Evolutionary conservation across 35 echinoderm and acorn worm genomes (phyloP), one percentile per base, ranked within the genome.

Genomic region (Nesometra sesokonis): DNA sequence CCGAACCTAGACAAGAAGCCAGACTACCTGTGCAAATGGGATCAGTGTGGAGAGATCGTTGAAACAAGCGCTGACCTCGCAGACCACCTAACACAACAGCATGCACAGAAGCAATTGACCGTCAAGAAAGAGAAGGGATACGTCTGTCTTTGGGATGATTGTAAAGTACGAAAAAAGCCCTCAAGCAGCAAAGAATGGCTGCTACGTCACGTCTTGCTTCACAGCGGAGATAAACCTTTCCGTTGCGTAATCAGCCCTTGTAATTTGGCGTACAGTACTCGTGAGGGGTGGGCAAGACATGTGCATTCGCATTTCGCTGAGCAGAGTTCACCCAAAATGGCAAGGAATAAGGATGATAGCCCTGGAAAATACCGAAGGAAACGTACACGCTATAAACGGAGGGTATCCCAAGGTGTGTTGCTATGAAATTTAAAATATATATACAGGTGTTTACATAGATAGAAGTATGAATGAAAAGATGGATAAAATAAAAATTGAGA

Each of bases 121-220:
- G 52, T 5, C 9, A 88, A 94, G 47, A 86, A 89, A 80, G 92
- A 83, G 0, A 93, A 97, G 82, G 91, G 90, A 78, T 98, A 85
- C 81, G 85, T 98, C 9, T 98, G 91, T 77, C 81, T 97, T 33
- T 98, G 96, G 96, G 96, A 99, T n/a, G 90, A 93, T 76, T 99
- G 96, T 52, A 99, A 94, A 35, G 93, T 94, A 9, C 94, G 92
- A 78, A 99, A 99, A 31, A 94, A 85, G 0, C 96, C 96, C 17
- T 99, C 96, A 0, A 88, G 83, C n/a, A 92, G 93, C 9, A 83
- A 87, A 13, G 92, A 86, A 32, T 99, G 96, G 96, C 78, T 99
- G 3, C 78, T 90, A n/a, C 92, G 94, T 36, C 96, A 94, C 77
- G 82, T 94, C n/a, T 29, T 97, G 32, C 80, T 80, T 35, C 96